A percentile compares a stretch with the other conserved stretches of the same genome.
Evolutionary conservation across 1,140 invertebrate genomes (phyloP).

Genomic region (Drosophila ohnishii): DNA sequence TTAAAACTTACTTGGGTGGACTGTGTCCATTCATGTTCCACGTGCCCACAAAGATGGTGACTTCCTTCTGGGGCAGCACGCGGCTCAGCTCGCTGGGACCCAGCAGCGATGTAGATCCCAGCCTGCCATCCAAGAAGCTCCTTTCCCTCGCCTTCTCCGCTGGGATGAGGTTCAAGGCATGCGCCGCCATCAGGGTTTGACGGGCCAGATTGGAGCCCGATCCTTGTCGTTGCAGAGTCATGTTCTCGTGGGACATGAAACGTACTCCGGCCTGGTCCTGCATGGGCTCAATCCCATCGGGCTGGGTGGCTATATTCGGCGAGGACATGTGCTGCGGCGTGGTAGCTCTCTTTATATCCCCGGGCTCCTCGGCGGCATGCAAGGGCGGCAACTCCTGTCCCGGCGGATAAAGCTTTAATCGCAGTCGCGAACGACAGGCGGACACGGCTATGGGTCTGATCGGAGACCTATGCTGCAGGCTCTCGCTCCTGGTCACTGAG

Average conservation of each 20-base stretch:
- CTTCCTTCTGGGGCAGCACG: slow-evolving; percentile 92
- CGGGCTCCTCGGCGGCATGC: slow-evolving; percentile 33
- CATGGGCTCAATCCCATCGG: slow-evolving; percentile 51
- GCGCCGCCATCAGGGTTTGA: slow-evolving; percentile 89
- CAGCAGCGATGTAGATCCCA: slow-evolving; percentile 90
- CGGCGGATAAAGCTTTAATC: slow-evolving; percentile 78
- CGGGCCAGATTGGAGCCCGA: slow-evolving; percentile 85
- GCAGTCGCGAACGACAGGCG: slow-evolving; percentile 76
- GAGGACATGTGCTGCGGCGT: slow-evolving; percentile 82
- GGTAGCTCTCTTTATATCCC: slow-evolving; percentile 62
- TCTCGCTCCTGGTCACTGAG: slow-evolving; percentile 61
- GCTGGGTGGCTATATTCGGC: slow-evolving; percentile 78
- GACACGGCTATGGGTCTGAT: slow-evolving; percentile 78
- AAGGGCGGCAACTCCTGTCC: slow-evolving; percentile 71
- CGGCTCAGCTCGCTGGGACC: slow-evolving; percentile 92
- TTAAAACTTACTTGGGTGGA: slow-evolving; percentile 86
- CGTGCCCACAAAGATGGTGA: slow-evolving; percentile 94
- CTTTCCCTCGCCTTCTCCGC: slow-evolving; percentile 90
- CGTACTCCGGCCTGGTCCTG: slow-evolving; percentile 54
- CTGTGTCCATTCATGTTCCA: slow-evolving; percentile 98
- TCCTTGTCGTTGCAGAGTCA: slow-evolving; percentile 66
- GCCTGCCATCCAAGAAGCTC: slow-evolving; percentile 91
- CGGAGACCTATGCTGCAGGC: slow-evolving; percentile 62
- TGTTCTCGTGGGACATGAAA: slow-evolving; percentile 81
- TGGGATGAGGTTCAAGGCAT: slow-evolving; percentile 91